Base-by-base conservation (phyloP, 2,888 invertebrate genomes). In the Acleris laterana region DNA sequence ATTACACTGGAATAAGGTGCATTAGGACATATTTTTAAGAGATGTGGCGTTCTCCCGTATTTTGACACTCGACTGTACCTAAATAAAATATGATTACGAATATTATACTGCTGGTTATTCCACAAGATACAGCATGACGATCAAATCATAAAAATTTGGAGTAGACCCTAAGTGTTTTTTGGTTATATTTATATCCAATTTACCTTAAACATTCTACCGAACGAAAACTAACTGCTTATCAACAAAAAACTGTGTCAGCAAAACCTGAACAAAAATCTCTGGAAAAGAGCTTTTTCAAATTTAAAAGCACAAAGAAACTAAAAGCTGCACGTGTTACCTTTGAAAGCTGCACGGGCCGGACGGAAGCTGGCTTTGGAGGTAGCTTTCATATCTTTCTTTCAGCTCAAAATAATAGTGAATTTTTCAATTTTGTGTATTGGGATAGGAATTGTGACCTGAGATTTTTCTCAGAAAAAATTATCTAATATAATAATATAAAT, bases 241-340 rank as follows among this genome's bases (percentile, higher is more conserved):
- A 50, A 56, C 38, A 25, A 38, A 49, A 44, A 55, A 49, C 49
- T 51, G 55, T 65, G 55, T 46, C 60, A 64, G 60, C 50, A 32
- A 51, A 57, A 50, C 28, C 32, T 50, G 28, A 61, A 25, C 22
- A 51, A 48, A 51, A 64, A 51, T 32, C 42, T 61, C 22, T n/a
- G 17, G 20, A 49, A 50, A 65, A 46, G 61, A 66, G 44, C 62
- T 66, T 62, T 66, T 66, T 57, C 56, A 62, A 66, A 62, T 66
- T 66, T 62, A 66, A 66, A 66, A 62, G 61, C 51, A 66, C 66
- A 66, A 66, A 66, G 66, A 66, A 66, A 57, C 66, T 62, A 66
- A 62, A 66, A 66, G 57, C 66, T 48, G 62, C 66, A 62, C 66
- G 57, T 66, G 66, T 59, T 57, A 57, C 66, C 66, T 66, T 66